Conservation (phyloP, 2,113 vertebrate species). For the Indicator indicator region DNA sequence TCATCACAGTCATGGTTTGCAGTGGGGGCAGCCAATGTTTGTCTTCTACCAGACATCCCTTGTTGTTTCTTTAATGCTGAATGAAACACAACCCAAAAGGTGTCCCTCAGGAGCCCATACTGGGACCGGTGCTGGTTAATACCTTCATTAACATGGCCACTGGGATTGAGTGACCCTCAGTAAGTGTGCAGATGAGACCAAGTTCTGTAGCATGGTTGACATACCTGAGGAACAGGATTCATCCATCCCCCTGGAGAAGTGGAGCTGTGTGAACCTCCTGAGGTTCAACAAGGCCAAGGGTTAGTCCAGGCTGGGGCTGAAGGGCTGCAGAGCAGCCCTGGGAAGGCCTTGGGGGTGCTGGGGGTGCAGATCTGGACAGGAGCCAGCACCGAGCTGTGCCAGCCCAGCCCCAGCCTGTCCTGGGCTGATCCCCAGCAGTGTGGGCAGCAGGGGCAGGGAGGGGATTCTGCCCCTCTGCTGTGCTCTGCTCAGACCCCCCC, state of each 20-base stretch:
- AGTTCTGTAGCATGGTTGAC: no score
- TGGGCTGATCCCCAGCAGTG: no score
- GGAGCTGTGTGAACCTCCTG: background rate
- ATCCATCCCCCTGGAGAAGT: background rate
- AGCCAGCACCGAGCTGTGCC: no score
- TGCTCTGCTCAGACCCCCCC: no score
- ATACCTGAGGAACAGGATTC: no score
- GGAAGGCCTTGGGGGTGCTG: no score
- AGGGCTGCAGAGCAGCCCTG: no score
- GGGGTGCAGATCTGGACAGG: no score
- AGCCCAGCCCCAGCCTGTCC: no score
- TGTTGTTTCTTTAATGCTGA: background rate
- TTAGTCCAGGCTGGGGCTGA: no score
- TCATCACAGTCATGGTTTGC: rapidly evolving
- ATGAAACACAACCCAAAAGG: background rate
- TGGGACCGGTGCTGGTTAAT: background rate
- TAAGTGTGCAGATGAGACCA: background rate
- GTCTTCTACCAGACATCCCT: background rate
- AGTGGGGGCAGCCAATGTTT: rapidly evolving
- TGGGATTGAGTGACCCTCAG: background rate
- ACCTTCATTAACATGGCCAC: background rate
- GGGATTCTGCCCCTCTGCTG: no score
- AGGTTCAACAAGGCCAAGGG: background rate
- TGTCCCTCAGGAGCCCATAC: background rate
- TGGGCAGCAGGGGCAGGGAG: no score